Conservation (phyloP, 2,797 vertebrate species). For the Myoxocephalus aenaeus region DNA sequence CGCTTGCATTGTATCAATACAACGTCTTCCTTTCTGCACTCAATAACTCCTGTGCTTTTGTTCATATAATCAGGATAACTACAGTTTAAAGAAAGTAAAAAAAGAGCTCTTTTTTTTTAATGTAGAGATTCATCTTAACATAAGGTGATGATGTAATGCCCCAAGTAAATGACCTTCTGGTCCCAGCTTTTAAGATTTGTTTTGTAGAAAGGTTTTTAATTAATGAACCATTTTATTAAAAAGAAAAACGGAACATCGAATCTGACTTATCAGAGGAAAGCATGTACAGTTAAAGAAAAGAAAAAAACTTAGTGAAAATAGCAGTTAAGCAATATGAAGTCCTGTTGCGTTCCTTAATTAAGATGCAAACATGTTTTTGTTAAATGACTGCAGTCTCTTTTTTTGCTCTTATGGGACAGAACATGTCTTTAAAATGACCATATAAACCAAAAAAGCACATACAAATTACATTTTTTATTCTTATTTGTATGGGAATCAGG, state of each 20-base stretch:
- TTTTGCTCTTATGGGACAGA: neutral
- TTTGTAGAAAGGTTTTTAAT: neutral
- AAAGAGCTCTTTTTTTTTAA: neutral
- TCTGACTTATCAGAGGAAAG: neutral
- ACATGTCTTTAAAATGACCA: neutral
- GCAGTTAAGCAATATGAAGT: neutral
- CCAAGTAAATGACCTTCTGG: neutral
- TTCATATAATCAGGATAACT: neutral
- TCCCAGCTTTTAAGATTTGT: neutral
- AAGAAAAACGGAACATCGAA: neutral
- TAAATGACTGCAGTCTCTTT: neutral
- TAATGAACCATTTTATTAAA: neutral
- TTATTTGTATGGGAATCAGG: neutral
- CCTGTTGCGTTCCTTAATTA: neutral
- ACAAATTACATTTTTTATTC: neutral
- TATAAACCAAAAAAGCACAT: neutral
- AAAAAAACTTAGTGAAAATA: neutral
- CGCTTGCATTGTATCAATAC: neutral
- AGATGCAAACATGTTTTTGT: neutral
- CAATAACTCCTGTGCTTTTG: neutral
- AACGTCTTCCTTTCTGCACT: neutral
- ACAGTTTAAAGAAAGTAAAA: neutral
- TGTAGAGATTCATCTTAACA: neutral
- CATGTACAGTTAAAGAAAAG: neutral
- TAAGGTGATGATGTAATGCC: neutral